Base-by-base conservation (phyloP, 2,888 invertebrate species). In the Cryptocheilus praepositus region DNA sequence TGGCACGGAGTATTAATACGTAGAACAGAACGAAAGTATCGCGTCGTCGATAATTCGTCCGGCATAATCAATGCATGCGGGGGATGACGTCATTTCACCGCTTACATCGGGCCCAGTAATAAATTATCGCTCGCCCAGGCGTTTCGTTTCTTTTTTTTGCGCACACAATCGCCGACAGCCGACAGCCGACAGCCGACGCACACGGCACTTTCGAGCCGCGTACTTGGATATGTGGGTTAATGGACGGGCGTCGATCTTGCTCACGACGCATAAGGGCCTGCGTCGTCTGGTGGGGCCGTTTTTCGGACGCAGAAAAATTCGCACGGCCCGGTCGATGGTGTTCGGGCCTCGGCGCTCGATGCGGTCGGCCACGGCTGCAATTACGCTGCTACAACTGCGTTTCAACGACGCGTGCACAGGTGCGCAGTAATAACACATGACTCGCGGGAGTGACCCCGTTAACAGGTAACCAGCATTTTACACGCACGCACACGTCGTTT, bases 211-310 rank as follows among this genome's bases (percentile, higher is more conserved):
- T 71, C 73, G 61, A 61, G 58, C 65, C 55, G 68, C 61, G 67
- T 70, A 69, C 70, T 79, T 67, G 70, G 63, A 64, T 74, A 79
- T 79, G 64, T 79, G 61, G 76, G 76, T 78, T 70, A 76, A 76
- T 74, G 69, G 72, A 64, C 36, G 36, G 60, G 68, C 65, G 61
- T 64, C 71, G 68, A 70, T 79, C 70, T 71, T 51, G 43, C 62
- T 43, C 53, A 49, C 21, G 8, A 58, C 64, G 43, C 61, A 21
- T 18, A 58, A 59, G 56, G 55, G 61, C 18, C 28, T 45, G 54
- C 44, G 63, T 11, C 61, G 54, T 70, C 73, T 21, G 52, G 36
- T 3, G 36, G 52, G 8, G 19, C 67, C 52, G 65, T 69, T 69
- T 76, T 77, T 70, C 44, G 55, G 65, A 25, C 5, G 62, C 28